A percentile compares a stretch with the other conserved stretches of the same genome.
These are phyloP conservation scores for Calameuta pallipes DNA, from an alignment of 2,888 invertebrate species.

Conservation along the genomic window DNA sequence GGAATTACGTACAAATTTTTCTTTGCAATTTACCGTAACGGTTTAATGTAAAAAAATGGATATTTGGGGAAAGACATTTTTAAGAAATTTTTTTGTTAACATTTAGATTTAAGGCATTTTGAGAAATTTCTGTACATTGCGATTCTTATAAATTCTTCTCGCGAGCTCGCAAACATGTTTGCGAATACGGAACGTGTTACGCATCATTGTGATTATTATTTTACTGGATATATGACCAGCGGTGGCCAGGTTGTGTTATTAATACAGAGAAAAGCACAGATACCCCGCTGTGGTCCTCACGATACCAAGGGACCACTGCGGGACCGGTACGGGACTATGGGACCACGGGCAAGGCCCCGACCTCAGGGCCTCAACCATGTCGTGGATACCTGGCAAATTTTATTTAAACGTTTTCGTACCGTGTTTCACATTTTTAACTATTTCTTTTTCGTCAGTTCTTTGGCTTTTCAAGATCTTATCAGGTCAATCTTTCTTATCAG, in stretches of 20 bases:
- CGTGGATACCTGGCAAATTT: not conserved
- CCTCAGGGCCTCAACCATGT: slow-evolving; percentile 35
- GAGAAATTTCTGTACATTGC: not conserved
- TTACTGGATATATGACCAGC: slow-evolving; percentile 44
- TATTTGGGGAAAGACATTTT: too few relatives aligned
- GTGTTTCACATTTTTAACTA: not conserved
- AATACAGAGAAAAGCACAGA: slow-evolving; percentile 50
- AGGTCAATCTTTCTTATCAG: slow-evolving; percentile 4
- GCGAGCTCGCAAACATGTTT: slow-evolving; percentile 12
- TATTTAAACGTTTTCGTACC: not conserved
- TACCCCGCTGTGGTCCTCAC: slow-evolving; percentile 55
- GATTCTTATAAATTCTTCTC: not conserved
- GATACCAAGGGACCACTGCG: slow-evolving; percentile 30
- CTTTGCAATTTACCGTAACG: not conserved
- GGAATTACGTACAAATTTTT: not conserved
- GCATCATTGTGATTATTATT: slow-evolving; percentile 54
- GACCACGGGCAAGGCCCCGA: slow-evolving; percentile 47
- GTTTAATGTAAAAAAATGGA: not conserved
- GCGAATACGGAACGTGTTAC: slow-evolving; percentile 44
- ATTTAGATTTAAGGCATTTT: not conserved
- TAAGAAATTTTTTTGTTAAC: not conserved
- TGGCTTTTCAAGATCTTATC: not conserved
- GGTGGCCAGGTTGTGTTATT: slow-evolving; percentile 45
- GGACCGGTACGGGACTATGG: not conserved
- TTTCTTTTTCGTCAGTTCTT: not conserved